These are phyloP conservation scores for Parnassius smintheus DNA, from an alignment of 2,888 invertebrate genomes.

Conservation along the genomic window DNA sequence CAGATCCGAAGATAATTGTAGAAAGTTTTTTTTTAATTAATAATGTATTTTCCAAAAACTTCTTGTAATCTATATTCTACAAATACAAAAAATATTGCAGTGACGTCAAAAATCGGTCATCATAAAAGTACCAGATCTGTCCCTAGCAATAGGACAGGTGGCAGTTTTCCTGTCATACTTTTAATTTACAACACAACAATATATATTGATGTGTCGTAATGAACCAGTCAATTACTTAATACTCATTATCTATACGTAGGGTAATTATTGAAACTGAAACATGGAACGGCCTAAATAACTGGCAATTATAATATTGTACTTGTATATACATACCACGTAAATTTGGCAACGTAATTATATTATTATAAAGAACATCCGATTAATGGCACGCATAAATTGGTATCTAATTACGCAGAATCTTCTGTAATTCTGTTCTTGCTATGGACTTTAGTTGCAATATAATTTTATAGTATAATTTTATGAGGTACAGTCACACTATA, in stretches of 20 bases:
- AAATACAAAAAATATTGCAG: too few species aligned
- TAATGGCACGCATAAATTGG: slow-evolving; percentile 6
- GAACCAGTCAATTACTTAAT: slow-evolving; percentile 28
- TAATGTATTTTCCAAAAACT: too few species aligned
- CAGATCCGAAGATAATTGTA: too few species aligned
- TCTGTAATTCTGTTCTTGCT: not conserved
- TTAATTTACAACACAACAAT: not conserved
- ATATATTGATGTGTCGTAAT: slow-evolving; percentile 21
- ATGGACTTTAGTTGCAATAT: too few species aligned
- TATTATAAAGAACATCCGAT: slow-evolving; percentile 7
- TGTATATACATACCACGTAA: slow-evolving; percentile 8
- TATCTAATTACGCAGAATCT: not conserved
- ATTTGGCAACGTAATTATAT: slow-evolving; percentile 4
- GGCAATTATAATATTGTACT: slow-evolving; percentile 22
- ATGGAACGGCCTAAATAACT: slow-evolving; percentile 45
- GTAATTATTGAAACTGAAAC: slow-evolving; percentile 39
- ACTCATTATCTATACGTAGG: slow-evolving; percentile 30
- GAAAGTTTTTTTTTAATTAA: too few species aligned
- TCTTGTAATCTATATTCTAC: too few species aligned
- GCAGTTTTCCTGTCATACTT: not conserved
- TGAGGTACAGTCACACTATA: too few species aligned
- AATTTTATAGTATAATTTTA: too few species aligned
- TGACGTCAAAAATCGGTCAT: too few species aligned
- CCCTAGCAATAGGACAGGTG: too few species aligned
- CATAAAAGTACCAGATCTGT: too few species aligned